Percentiles rank a stretch among this genome's conserved stretches.
These are phyloP conservation scores for Leuctra nigra DNA, from an alignment of 2,888 invertebrate species.

Conservation along the genomic window DNA sequence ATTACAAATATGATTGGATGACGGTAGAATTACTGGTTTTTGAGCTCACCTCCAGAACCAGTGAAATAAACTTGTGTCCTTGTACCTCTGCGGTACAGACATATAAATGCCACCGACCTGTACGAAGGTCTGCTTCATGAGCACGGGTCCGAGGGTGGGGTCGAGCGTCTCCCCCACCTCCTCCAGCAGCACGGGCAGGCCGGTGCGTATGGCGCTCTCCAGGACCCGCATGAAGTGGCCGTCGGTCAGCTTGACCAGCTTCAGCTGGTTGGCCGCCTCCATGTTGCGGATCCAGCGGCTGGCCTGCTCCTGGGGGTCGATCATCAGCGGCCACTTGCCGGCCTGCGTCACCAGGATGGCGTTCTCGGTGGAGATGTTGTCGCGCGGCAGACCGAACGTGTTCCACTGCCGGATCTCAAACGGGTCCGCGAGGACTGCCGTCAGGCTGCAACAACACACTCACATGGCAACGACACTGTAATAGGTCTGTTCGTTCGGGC, in stretches of 20 bases:
- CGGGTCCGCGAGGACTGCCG: slow-evolving; percentile 68
- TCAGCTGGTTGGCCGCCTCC: slow-evolving; percentile 68
- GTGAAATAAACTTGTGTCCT: no score
- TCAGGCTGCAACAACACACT: slow-evolving; percentile 49
- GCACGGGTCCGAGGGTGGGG: slow-evolving; percentile 75
- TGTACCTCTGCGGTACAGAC: no score
- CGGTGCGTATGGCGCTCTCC: slow-evolving; percentile 76
- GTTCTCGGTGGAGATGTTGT: slow-evolving; percentile 84
- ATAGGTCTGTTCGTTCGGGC: no score
- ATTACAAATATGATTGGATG: no score
- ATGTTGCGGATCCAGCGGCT: slow-evolving; percentile 88
- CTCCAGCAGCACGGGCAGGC: slow-evolving; percentile 79
- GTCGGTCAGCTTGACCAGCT: slow-evolving; percentile 75
- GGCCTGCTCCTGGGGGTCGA: slow-evolving; percentile 93
- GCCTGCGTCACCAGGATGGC: slow-evolving; percentile 81
- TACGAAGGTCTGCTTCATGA: slow-evolving; percentile 71
- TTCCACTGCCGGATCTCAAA: slow-evolving; percentile 88
- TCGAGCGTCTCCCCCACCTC: slow-evolving; percentile 84
- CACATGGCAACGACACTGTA: no score
- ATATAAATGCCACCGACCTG: slow-evolving; percentile 51
- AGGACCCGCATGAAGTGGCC: slow-evolving; percentile 64
- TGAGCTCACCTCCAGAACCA: no score
- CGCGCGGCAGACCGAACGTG: slow-evolving; percentile 79
- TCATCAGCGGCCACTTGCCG: slow-evolving; percentile 83
- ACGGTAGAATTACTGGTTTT: no score